Conservation (phyloP, 64 coral and sea anemone species). For the Astreopora myriophthalma region DNA sequence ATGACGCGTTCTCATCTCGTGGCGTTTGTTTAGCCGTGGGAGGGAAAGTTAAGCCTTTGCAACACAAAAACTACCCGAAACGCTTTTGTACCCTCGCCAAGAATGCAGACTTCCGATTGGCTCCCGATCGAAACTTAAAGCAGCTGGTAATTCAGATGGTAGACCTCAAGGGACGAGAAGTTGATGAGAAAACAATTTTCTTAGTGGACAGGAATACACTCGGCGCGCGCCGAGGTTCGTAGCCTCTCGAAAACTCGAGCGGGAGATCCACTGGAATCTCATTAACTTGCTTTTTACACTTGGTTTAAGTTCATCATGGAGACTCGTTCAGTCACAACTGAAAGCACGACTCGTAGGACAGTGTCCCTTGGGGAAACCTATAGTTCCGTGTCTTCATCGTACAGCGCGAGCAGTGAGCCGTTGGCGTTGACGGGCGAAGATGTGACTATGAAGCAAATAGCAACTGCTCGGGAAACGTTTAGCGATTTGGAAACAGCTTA, state of each 20-base stretch:
- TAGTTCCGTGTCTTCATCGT: conserved; percentile 14
- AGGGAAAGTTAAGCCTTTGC: background rate
- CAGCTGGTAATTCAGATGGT: conserved; percentile 42
- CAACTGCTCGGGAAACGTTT: conserved; percentile 81
- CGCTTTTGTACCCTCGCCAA: background rate
- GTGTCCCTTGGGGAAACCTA: background rate
- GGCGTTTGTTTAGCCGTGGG: conserved; percentile 22
- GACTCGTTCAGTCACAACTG: background rate
- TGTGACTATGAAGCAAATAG: conserved; percentile 76
- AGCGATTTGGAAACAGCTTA: conserved; percentile 87
- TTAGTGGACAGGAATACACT: background rate
- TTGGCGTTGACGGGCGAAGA: conserved; percentile 35
- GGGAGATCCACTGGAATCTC: background rate
- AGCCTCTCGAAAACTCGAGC: background rate
- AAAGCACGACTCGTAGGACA: background rate
- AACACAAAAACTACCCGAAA: conserved; percentile 52
- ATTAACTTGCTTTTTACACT: background rate
- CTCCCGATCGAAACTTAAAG: conserved; percentile 8
- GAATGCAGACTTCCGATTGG: conserved; percentile 5
- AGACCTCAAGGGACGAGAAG: conserved; percentile 48
- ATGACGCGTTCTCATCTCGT: conserved; percentile 3
- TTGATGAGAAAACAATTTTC: background rate
- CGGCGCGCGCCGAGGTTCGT: background rate
- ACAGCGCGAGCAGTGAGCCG: conserved; percentile 11
- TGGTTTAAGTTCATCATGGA: background rate